phyloP scores from a whole-genome alignment of 2,888 invertebrate species.

The Drosophila austrosaltans region DNA sequence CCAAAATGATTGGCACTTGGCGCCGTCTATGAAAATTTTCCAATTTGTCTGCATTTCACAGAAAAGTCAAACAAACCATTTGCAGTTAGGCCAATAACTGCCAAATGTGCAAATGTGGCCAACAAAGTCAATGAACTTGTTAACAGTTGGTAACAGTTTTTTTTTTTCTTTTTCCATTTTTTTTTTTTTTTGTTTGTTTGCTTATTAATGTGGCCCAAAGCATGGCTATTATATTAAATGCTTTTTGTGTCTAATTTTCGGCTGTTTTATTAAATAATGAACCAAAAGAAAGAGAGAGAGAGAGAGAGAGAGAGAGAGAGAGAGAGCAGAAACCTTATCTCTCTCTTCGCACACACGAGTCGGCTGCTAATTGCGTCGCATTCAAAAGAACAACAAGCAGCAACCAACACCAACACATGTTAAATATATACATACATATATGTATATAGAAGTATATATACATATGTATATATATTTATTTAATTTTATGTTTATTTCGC shows the following conservation, averaged over 20 bases:
- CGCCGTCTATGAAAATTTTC: constrained; percentile 50
- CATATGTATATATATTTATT: constrained; percentile 8
- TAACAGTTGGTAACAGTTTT: constrained; percentile 28
- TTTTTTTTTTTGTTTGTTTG: not conserved
- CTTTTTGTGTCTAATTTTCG: constrained; percentile 71
- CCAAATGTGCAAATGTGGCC: constrained; percentile 55
- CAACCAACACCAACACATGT: constrained; percentile 20
- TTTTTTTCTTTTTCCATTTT: not conserved
- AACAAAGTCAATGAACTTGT: constrained; percentile 31
- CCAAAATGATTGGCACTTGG: constrained; percentile 61
- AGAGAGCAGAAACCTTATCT: constrained; percentile 20
- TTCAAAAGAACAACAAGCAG: constrained; percentile 24
- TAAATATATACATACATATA: not conserved
- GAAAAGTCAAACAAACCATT: constrained; percentile 69
- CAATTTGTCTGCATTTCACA: constrained; percentile 63
- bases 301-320: not conserved
- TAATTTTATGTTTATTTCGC: constrained; percentile 47
- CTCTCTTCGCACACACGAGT: not conserved
- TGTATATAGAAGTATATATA: not conserved
- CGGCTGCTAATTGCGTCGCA: constrained; percentile 55
- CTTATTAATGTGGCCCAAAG: constrained; percentile 24
- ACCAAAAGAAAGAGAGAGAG: not conserved
- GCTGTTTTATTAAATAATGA: constrained; percentile 53
- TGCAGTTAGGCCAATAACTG: constrained; percentile 29
- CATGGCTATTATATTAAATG: constrained; percentile 24